These are phyloP conservation scores for Saguinus imperator DNA, from an alignment of 2,113 vertebrate species.

Conservation along the genomic window DNA sequence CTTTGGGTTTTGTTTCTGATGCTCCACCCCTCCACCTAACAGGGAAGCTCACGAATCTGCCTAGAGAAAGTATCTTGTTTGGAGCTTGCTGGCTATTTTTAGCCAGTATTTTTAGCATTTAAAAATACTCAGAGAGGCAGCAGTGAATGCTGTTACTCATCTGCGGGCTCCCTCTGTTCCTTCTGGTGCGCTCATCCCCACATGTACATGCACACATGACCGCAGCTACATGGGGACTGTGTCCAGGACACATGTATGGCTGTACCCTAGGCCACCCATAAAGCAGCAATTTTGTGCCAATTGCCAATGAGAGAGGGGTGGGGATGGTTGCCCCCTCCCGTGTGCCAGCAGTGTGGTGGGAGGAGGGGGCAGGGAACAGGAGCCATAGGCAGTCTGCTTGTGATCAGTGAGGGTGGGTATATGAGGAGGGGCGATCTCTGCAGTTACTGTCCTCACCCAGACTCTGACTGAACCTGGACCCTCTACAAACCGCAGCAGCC, in stretches of 20 bases:
- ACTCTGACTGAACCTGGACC: background rate
- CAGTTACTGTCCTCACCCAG: background rate
- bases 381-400: background rate
- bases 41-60: conserved; percentile 54
- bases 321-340: background rate
- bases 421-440: background rate
- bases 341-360: background rate
- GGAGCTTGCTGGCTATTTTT: conserved; percentile 82
- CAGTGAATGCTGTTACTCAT: conserved; percentile 82
- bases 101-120: conserved; percentile 81
- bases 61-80: conserved; percentile 71
- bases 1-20: background rate
- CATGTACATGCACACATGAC: conserved; percentile 37
- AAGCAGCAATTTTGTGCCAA: background rate
- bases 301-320: background rate
- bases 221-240: background rate
- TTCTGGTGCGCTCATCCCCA: conserved; percentile 56
- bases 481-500: background rate
- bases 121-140: conserved; percentile 84
- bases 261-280: background rate
- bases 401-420: background rate
- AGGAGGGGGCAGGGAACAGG: background rate
- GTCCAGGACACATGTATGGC: background rate
- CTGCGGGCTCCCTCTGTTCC: conserved; percentile 81
- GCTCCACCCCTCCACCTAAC: background rate